phyloP scores from a whole-genome alignment of 1,140 invertebrate species.

The Harpegnathos saltator region DNA sequence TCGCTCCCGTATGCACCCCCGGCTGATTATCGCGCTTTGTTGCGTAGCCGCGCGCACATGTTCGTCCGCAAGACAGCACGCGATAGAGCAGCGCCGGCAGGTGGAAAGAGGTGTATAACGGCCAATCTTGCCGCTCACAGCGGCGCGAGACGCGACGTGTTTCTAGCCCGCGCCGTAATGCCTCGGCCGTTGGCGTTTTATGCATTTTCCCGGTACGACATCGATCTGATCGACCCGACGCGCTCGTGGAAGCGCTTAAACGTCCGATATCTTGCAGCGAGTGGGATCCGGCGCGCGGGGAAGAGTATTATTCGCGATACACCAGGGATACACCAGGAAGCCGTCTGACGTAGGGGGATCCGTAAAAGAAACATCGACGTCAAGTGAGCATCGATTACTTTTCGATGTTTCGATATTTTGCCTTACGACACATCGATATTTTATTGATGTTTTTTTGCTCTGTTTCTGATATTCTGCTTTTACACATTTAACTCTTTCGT shows the following conservation, averaged over 20 bases:
- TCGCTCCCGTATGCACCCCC: neutral
- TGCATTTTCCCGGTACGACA: neutral
- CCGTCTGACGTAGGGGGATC: too few species aligned
- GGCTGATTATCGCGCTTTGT: neutral
- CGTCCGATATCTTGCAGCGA: neutral
- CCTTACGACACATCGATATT: too few species aligned
- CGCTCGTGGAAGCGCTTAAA: neutral
- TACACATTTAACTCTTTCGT: too few species aligned
- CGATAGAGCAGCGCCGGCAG: neutral
- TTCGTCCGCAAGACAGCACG: neutral
- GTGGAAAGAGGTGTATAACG: neutral
- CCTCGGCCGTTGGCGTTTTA: neutral
- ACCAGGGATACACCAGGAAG: neutral
- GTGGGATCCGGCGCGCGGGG: neutral
- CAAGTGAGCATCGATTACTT: too few species aligned
- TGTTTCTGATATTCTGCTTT: too few species aligned
- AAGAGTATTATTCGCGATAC: neutral
- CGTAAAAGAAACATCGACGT: too few species aligned
- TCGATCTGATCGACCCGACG: slow-evolving; percentile 2
- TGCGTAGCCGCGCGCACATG: too few species aligned
- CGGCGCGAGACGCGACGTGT: neutral
- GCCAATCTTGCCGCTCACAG: neutral
- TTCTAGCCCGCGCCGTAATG: neutral
- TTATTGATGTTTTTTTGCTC: too few species aligned
- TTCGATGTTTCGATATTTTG: too few species aligned